Conservation (phyloP, 1,140 invertebrate species). For the Eriocheir sinensis region DNA sequence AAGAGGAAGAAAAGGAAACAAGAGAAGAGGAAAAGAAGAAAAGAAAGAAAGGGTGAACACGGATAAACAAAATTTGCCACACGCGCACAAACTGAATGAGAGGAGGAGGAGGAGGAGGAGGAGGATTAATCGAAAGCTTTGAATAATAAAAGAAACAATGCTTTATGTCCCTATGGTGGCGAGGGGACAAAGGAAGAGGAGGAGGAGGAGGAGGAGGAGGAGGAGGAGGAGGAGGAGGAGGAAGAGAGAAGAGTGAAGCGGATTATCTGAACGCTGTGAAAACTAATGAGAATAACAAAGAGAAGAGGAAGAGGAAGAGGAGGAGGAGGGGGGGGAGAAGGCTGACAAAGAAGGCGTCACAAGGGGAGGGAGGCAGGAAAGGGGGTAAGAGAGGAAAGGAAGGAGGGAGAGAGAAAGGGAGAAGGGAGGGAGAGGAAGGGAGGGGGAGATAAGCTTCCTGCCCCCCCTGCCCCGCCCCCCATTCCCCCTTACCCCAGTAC, state of each 20-base stretch:
- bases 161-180: not conserved
- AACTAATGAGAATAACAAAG: constrained; percentile 26
- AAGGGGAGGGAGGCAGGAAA: not conserved
- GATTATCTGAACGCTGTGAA: not conserved
- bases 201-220: not conserved
- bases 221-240: not conserved
- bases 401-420: not conserved
- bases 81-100: too few species aligned
- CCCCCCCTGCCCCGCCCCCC: not conserved
- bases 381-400: not conserved
- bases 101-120: too few species aligned
- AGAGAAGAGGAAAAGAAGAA: not conserved
- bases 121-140: too few species aligned
- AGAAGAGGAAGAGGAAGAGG: not conserved
- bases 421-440: not conserved
- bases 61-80: too few species aligned
- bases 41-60: not conserved
- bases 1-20: too few species aligned
- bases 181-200: not conserved
- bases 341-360: not conserved
- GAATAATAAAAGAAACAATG: too few species aligned
- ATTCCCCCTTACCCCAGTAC: not conserved
- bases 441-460: not conserved
- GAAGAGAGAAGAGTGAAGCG: not conserved
- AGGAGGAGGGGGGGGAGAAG: not conserved